A percentile compares a stretch with the other conserved stretches of the same genome.
These are phyloP conservation scores for Bos indicus DNA, from an alignment of 2,113 vertebrate genomes.

Conservation along the genomic window DNA sequence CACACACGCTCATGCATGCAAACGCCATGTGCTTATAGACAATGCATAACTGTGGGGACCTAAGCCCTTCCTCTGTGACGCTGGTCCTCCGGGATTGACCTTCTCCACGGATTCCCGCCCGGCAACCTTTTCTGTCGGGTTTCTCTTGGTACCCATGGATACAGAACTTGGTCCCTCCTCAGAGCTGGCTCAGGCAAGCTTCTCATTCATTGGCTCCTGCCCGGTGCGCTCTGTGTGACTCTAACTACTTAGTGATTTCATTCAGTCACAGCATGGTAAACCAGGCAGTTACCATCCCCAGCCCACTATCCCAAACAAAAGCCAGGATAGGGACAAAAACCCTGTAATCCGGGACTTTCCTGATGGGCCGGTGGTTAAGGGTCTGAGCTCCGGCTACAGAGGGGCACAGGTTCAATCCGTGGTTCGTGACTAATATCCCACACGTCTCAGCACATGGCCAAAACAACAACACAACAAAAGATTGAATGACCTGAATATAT, in stretches of 20 bases:
- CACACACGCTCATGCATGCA: background rate
- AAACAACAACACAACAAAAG: background rate
- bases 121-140: fast-evolving
- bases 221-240: fast-evolving
- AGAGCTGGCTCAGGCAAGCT: fast-evolving
- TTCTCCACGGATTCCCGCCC: fast-evolving
- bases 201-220: background rate
- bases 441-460: background rate
- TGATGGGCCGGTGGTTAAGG: background rate
- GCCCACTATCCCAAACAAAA: background rate
- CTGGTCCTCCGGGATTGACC: background rate
- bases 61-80: background rate
- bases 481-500: background rate
- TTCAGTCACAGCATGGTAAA: background rate
- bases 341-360: background rate
- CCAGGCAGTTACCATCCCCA: too few relatives aligned
- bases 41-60: fast-evolving
- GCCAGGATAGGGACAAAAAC: background rate
- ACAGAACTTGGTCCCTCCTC: background rate
- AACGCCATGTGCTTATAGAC: fast-evolving
- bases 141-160: fast-evolving
- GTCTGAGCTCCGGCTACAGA: background rate
- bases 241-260: too few relatives aligned
- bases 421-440: background rate
- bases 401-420: background rate